Conservation (phyloP, 2,888 invertebrate species). For the Hirtodrosophila confusa region DNA sequence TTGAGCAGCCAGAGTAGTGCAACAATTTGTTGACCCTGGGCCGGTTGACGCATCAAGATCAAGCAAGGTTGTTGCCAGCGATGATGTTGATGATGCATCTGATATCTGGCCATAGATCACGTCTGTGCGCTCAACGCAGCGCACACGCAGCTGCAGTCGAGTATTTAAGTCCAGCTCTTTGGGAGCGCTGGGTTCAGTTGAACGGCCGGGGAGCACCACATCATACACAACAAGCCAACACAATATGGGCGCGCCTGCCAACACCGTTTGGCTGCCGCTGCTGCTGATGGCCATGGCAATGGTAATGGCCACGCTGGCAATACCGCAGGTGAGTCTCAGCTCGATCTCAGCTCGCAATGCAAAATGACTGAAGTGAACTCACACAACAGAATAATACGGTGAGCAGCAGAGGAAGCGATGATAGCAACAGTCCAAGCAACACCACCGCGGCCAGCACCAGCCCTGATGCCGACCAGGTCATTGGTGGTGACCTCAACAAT, state of each 20-base stretch:
- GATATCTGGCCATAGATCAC: slow-evolving; percentile 64
- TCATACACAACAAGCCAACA: slow-evolving; percentile 2
- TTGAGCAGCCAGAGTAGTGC: slow-evolving; percentile 16
- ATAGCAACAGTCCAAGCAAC: slow-evolving; percentile 16
- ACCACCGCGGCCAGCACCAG: slow-evolving; percentile 23
- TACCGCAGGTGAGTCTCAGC: slow-evolving; percentile 40
- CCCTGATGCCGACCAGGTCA: slow-evolving; percentile 20
- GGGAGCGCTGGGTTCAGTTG: slow-evolving; percentile 44
- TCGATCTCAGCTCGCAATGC: not conserved
- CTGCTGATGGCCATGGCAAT: slow-evolving; percentile 29
- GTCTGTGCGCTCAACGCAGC: slow-evolving; percentile 42
- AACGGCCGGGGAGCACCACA: slow-evolving; percentile 23
- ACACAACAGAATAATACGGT: slow-evolving; percentile 25
- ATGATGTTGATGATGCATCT: slow-evolving; percentile 47
- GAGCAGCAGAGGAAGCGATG: slow-evolving; percentile 5
- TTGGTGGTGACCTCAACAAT: slow-evolving; percentile 30
- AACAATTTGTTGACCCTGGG: slow-evolving; percentile 40
- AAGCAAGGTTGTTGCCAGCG: slow-evolving; percentile 44
- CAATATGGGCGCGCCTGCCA: slow-evolving; percentile 47
- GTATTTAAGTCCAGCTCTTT: slow-evolving; percentile 51
- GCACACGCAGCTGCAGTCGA: slow-evolving; percentile 24
- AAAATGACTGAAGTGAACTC: not conserved
- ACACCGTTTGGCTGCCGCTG: slow-evolving; percentile 48
- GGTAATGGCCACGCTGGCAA: slow-evolving; percentile 23
- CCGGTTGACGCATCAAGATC: slow-evolving; percentile 45